Conservation (phyloP, 2,113 vertebrate genomes). For the Crotalus viridis region DNA sequence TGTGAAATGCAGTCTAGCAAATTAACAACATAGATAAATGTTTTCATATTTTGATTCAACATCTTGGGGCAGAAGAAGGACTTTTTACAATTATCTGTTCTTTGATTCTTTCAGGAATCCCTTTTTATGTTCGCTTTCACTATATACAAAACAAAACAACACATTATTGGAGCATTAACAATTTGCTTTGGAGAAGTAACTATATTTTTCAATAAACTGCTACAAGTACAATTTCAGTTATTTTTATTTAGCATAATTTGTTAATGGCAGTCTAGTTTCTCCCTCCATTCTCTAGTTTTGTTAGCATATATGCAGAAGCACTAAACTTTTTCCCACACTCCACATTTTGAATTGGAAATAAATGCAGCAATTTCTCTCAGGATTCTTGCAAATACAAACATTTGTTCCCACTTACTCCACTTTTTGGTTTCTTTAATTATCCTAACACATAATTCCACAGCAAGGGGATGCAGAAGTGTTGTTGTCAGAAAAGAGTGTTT, state of each 20-base stretch:
- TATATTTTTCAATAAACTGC: constrained; percentile 45
- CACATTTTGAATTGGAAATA: constrained; percentile 25
- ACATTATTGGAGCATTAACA: constrained; percentile 59
- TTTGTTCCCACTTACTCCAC: constrained; percentile 30
- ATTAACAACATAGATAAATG: constrained; percentile 22
- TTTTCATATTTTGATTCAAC: constrained; percentile 36
- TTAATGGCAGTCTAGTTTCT: constrained; percentile 49
- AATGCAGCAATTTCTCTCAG: constrained; percentile 11
- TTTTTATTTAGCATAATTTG: constrained; percentile 57
- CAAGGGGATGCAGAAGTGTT: constrained; percentile 41
- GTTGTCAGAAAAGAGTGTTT: constrained; percentile 43
- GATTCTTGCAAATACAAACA: constrained; percentile 7
- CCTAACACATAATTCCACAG: constrained; percentile 50
- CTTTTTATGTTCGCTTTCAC: neutral
- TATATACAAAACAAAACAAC: neutral
- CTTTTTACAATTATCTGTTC: constrained; percentile 50
- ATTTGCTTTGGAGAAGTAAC: constrained; percentile 56
- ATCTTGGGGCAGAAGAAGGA: constrained; percentile 39
- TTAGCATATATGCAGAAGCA: constrained; percentile 35
- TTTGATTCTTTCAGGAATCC: constrained; percentile 39
- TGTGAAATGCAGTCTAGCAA: constrained; percentile 45
- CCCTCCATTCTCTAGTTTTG: neutral
- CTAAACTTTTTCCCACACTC: constrained; percentile 34
- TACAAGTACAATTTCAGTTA: constrained; percentile 26
- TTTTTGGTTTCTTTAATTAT: constrained; percentile 39